Conservation (phyloP, 2,797 vertebrate species). For the Sebastes miniatus region DNA sequence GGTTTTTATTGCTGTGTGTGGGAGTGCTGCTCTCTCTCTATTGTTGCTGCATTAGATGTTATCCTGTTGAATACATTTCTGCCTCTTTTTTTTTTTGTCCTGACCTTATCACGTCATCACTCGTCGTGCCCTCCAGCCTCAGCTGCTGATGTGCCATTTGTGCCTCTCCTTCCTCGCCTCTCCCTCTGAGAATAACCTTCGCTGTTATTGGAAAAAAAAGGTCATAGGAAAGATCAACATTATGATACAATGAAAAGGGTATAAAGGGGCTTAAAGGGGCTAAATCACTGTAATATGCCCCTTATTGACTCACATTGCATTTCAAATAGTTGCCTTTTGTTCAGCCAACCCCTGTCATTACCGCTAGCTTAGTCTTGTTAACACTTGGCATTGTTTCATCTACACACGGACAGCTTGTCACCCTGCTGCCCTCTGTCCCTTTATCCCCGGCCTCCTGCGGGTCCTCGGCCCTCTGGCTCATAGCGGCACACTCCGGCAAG, state of each 20-base stretch:
- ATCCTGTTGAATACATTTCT: conserved; percentile 33
- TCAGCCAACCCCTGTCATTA: conserved; percentile 58
- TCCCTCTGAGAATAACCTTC: not conserved
- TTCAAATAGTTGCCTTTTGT: conserved; percentile 64
- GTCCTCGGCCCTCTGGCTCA: conserved; percentile 55
- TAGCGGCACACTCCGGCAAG: conserved; percentile 81
- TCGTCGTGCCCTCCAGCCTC: conserved; percentile 29
- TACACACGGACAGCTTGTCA: conserved; percentile 71
- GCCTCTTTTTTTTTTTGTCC: conserved; percentile 10
- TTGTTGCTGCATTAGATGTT: conserved; percentile 20
- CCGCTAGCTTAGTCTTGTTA: conserved; percentile 68
- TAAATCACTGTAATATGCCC: conserved; percentile 49
- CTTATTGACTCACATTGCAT: conserved; percentile 59
- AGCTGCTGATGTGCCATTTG: conserved; percentile 13
- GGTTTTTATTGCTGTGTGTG: conserved; percentile 29
- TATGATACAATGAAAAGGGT: conserved; percentile 27
- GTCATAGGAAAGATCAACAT: conserved; percentile 50
- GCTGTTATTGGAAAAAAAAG: conserved; percentile 8
- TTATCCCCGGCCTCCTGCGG: conserved; percentile 52
- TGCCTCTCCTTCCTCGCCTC: not conserved
- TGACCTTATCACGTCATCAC: conserved; percentile 31
- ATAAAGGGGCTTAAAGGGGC: conserved; percentile 31
- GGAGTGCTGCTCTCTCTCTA: conserved; percentile 16
- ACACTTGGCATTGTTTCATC: conserved; percentile 73
- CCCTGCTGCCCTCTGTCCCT: conserved; percentile 73